phyloP scores from a whole-genome alignment of 2,888 invertebrate genomes.

The Linnaemya tessellans region DNA sequence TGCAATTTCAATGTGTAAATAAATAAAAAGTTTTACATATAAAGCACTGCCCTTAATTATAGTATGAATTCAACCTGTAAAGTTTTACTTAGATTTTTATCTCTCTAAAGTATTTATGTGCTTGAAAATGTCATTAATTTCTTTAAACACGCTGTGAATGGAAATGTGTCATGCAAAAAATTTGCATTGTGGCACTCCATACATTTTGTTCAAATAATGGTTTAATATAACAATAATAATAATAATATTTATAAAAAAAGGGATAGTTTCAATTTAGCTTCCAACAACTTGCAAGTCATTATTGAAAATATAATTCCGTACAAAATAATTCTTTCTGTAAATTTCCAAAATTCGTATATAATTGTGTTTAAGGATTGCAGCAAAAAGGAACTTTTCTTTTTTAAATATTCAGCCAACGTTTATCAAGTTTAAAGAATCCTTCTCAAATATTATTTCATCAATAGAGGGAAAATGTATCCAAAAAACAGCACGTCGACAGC shows the following conservation, averaged over 20 bases:
- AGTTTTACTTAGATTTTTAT: slow-evolving; percentile 53
- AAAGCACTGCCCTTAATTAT: neutral
- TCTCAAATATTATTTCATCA: neutral
- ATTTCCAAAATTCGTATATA: neutral
- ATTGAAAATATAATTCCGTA: neutral
- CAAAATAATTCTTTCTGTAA: no score
- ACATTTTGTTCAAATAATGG: neutral
- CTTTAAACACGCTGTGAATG: slow-evolving; percentile 26
- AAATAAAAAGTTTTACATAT: neutral
- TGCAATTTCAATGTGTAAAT: no score
- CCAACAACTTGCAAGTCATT: neutral
- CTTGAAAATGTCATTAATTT: slow-evolving; percentile 1
- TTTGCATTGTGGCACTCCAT: slow-evolving; percentile 5
- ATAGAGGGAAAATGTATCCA: no score
- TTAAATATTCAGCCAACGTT: slow-evolving; percentile 25
- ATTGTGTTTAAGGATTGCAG: neutral
- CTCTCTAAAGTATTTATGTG: neutral
- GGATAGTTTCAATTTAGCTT: neutral
- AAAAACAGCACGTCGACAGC: no score
- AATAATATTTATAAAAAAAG: neutral
- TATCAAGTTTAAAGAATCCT: slow-evolving; percentile 31
- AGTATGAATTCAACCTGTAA: neutral
- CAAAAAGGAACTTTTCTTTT: neutral
- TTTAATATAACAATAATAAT: neutral
- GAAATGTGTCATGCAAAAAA: slow-evolving; percentile 54